These are phyloP conservation scores for Dryoscopus gambensis DNA, from an alignment of 2,113 vertebrate genomes.

Conservation along the genomic window DNA sequence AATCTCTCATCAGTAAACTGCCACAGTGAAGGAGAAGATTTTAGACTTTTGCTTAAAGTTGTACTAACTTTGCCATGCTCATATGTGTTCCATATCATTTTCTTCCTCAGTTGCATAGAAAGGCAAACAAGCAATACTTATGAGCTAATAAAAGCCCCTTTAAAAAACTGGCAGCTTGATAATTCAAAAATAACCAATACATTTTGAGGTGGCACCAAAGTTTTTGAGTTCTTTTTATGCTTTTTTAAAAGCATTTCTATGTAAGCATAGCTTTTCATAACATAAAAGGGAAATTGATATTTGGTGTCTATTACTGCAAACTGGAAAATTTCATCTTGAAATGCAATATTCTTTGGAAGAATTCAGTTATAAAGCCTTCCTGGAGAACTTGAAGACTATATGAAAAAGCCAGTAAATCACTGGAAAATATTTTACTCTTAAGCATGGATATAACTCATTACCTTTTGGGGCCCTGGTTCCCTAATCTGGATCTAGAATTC, in stretches of 20 bases:
- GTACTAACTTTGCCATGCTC: not conserved
- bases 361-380: not conserved
- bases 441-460: not conserved
- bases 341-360: not conserved
- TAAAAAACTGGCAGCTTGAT: not conserved
- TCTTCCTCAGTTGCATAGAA: not conserved
- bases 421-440: not conserved
- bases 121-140: not conserved
- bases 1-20: conserved; percentile 55
- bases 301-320: not conserved
- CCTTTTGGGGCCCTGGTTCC: not conserved
- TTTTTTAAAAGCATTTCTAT: not conserved
- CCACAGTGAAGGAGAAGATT: not conserved
- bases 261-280: not conserved
- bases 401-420: not conserved
- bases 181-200: not conserved
- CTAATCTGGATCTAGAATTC: not conserved
- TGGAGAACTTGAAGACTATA: not conserved
- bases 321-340: not conserved
- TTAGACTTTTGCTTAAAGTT: not conserved
- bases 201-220: not conserved
- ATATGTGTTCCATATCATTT: not conserved
- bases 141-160: not conserved
- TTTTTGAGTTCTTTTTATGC: not conserved
- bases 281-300: not conserved